phyloP scores from a whole-genome alignment of 2,888 invertebrate species.

The Barypeithes pellucidus region DNA sequence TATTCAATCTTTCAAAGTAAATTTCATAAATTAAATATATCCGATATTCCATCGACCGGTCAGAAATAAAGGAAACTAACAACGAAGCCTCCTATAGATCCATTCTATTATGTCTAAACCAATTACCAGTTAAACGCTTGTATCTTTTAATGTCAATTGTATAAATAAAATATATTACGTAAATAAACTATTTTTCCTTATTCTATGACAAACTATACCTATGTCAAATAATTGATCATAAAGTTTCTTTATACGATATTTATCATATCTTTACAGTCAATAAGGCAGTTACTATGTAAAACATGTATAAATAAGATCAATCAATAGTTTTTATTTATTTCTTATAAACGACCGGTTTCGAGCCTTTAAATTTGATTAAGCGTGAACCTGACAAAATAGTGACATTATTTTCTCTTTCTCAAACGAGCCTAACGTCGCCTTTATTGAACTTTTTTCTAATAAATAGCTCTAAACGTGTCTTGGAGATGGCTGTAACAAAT shows the following conservation, averaged over 20 bases:
- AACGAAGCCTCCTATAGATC: too few species aligned
- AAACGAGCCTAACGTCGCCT: conserved; percentile 27
- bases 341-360: conserved; percentile 7
- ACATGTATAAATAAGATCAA: conserved; percentile 7
- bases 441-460: conserved; percentile 42
- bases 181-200: too few species aligned
- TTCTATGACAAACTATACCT: too few species aligned
- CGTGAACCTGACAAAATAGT: conserved; percentile 33
- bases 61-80: too few species aligned
- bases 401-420: conserved; percentile 40
- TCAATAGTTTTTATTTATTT: conserved; percentile 24
- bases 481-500: conserved; percentile 20
- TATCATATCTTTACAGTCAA: background rate
- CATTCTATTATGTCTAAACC: too few species aligned
- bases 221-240: too few species aligned
- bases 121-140: too few species aligned
- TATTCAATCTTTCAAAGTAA: too few species aligned
- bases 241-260: background rate
- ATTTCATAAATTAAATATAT: too few species aligned
- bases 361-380: conserved; percentile 31
- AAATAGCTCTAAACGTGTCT: conserved; percentile 22
- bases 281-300: background rate
- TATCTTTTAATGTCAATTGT: too few species aligned
- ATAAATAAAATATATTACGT: too few species aligned
- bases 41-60: too few species aligned